These are phyloP conservation scores for Urocolius indicus DNA, from an alignment of 2,113 vertebrate species.

Conservation along the genomic window DNA sequence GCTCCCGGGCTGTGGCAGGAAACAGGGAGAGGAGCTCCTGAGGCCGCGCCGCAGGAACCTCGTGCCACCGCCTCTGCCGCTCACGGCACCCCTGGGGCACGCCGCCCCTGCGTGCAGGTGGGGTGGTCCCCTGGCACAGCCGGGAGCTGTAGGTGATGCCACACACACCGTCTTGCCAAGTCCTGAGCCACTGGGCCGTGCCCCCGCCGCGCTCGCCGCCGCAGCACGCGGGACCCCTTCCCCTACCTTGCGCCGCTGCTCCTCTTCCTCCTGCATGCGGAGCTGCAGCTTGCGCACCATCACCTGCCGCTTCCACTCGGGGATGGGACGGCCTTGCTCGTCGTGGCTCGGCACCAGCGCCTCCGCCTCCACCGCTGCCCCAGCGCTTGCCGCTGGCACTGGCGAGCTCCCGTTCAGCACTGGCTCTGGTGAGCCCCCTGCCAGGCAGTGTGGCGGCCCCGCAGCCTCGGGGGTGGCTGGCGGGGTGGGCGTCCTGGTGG, in stretches of 20 bases:
- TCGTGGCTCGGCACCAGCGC: constrained; percentile 90
- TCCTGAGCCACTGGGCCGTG: neutral
- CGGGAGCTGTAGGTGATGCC: neutral
- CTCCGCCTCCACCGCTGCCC: constrained; percentile 82
- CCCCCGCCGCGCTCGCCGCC: neutral
- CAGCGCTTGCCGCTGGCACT: constrained; percentile 55
- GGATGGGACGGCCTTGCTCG: constrained; percentile 86
- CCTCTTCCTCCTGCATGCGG: constrained; percentile 96
- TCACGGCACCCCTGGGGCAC: no score
- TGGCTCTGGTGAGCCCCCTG: constrained; percentile 75
- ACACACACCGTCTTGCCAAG: neutral
- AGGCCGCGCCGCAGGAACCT: neutral
- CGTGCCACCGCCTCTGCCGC: neutral
- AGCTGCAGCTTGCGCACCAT: constrained; percentile 95
- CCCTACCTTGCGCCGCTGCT: constrained; percentile 89
- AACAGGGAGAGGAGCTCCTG: constrained; percentile 79
- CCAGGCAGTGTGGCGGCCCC: constrained; percentile 49
- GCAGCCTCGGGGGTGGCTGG: constrained; percentile 60
- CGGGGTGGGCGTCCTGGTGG: constrained; percentile 74
- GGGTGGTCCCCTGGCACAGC: neutral
- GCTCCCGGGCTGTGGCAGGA: constrained; percentile 80
- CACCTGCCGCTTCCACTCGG: constrained; percentile 97
- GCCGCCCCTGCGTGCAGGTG: neutral
- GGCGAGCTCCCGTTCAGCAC: constrained; percentile 84
- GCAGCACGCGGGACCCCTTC: neutral